Percentiles rank a stretch among this genome's conserved stretches.
Evolutionary conservation across 2,113 vertebrate species (phyloP).

Genomic region (Coptodon bakossiorum): DNA sequence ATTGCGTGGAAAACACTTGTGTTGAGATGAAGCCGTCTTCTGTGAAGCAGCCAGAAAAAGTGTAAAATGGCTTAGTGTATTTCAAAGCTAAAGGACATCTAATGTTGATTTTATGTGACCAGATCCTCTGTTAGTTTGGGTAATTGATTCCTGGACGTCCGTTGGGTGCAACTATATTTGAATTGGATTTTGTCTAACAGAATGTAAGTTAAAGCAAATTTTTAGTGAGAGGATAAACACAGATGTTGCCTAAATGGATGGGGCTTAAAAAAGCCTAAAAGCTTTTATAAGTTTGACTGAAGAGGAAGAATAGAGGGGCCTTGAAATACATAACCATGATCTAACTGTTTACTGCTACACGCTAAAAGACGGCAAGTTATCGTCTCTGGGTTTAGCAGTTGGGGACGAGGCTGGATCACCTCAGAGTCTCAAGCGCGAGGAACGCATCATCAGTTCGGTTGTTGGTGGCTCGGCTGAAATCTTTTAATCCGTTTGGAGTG

Average conservation of each 20-base stretch:
- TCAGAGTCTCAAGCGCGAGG: conserved; percentile 3
- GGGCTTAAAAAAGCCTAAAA: not conserved
- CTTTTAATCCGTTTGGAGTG: conserved; percentile 76
- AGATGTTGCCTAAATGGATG: conserved; percentile 10
- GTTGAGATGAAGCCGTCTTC: not conserved
- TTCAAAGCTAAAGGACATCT: not conserved
- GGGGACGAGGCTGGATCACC: not conserved
- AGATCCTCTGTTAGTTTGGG: not conserved
- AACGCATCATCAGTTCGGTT: not conserved
- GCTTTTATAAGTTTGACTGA: not conserved
- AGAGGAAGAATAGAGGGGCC: too few species aligned
- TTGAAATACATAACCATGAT: not conserved
- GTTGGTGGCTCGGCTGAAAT: conserved; percentile 39
- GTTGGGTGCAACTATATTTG: not conserved
- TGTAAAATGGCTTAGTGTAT: not conserved
- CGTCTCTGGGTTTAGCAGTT: conserved; percentile 24
- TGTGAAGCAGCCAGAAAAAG: not conserved
- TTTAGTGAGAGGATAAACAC: not conserved
- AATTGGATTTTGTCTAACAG: not conserved
- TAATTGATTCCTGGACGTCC: not conserved
- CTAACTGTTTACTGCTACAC: not conserved
- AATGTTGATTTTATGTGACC: not conserved
- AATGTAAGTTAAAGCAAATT: not conserved
- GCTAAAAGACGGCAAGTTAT: conserved; percentile 28
- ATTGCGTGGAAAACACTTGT: not conserved